Evolutionary conservation across 2,888 invertebrate species (phyloP).

Genomic region (Amiota minor): DNA sequence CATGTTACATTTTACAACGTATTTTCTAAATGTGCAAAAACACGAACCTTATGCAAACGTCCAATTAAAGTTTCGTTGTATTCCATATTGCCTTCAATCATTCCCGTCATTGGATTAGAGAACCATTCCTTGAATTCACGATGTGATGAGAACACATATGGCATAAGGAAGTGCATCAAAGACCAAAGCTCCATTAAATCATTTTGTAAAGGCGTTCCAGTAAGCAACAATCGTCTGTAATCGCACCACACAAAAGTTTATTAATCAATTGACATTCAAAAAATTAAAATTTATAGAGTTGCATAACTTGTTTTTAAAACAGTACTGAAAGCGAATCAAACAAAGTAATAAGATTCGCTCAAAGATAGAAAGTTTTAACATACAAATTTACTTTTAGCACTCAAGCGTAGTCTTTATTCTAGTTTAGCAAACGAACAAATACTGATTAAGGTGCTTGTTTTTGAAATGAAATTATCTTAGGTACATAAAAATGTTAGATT

Average conservation of each 20-base stretch:
- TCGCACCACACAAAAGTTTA: slow-evolving; percentile 2
- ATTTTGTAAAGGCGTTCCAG: slow-evolving; percentile 96
- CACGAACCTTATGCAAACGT: slow-evolving; percentile 87
- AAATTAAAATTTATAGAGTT: not conserved
- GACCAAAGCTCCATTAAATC: slow-evolving; percentile 98
- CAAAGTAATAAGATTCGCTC: slow-evolving; percentile 48
- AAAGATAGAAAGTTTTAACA: slow-evolving; percentile 53
- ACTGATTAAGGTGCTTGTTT: slow-evolving; percentile 65
- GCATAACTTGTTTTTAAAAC: slow-evolving; percentile 52
- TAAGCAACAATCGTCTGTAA: slow-evolving; percentile 87
- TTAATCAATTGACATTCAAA: not conserved
- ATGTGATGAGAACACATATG: slow-evolving; percentile 96
- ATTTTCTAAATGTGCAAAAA: slow-evolving; percentile 30
- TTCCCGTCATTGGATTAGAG: slow-evolving; percentile 95
- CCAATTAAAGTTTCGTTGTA: slow-evolving; percentile 92
- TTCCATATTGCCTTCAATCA: slow-evolving; percentile 94
- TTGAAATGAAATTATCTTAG: not conserved
- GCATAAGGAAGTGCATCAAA: slow-evolving; percentile 98
- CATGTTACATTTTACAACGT: slow-evolving; percentile 31
- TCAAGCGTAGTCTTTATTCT: slow-evolving; percentile 71
- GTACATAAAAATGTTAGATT: too few species aligned
- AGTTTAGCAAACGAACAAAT: slow-evolving; percentile 63
- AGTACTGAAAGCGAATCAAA: slow-evolving; percentile 62
- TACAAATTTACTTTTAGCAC: slow-evolving; percentile 65
- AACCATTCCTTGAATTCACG: slow-evolving; percentile 99